Percentiles rank a stretch among this genome's conserved stretches.
Evolutionary conservation across 2,888 invertebrate genomes (phyloP).

Genomic region (Atethmia centrago): DNA sequence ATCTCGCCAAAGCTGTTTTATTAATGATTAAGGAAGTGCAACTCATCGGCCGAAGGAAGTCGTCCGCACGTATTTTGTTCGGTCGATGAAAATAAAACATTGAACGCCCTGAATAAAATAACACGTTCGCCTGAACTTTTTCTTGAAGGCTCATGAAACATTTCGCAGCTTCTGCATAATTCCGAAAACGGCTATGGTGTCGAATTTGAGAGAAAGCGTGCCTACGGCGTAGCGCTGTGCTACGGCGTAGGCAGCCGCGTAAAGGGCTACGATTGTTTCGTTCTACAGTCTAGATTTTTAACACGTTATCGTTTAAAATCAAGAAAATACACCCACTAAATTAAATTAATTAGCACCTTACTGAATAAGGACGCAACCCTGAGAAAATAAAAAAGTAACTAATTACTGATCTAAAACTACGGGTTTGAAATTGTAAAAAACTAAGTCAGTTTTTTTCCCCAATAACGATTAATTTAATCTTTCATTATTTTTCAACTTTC

Average conservation of each 20-base stretch:
- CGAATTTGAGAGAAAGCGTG: slow-evolving; percentile 56
- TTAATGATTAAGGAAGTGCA: slow-evolving; percentile 62
- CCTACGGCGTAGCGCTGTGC: slow-evolving; percentile 38
- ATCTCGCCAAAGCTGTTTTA: slow-evolving; percentile 52
- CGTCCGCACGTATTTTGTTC: slow-evolving; percentile 55
- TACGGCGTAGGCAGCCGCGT: slow-evolving; percentile 39
- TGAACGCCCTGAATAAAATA: slow-evolving; percentile 69
- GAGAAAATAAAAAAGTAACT: not conserved
- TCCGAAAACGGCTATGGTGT: slow-evolving; percentile 58
- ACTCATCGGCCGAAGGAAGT: slow-evolving; percentile 60
- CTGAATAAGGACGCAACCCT: no score
- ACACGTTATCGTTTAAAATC: not conserved
- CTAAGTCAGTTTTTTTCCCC: not conserved
- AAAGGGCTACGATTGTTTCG: not conserved
- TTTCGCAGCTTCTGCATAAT: slow-evolving; percentile 77
- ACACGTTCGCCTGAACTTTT: slow-evolving; percentile 70
- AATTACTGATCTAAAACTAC: not conserved
- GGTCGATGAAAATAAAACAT: slow-evolving; percentile 68
- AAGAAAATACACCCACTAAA: not conserved
- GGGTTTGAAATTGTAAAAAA: not conserved
- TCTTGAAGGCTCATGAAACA: slow-evolving; percentile 77
- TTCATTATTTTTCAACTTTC: not conserved
- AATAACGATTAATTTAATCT: not conserved
- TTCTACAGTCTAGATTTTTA: not conserved
- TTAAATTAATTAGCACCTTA: not conserved